Evolutionary conservation across 2,113 vertebrate species (phyloP).

Genomic region (Meleagris gallopavo): DNA sequence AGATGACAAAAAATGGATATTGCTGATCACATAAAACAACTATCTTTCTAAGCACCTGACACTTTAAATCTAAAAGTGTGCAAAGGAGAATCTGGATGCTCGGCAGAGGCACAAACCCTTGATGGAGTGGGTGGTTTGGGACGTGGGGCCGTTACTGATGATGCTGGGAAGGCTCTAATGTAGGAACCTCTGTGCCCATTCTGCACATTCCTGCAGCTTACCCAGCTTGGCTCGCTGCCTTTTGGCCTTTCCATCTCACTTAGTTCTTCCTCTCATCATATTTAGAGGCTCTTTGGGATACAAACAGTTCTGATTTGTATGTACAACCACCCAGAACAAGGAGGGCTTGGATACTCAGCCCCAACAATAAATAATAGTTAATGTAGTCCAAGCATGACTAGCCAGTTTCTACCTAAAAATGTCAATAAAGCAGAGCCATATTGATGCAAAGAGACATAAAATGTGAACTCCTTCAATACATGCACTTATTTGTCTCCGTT

Average conservation of each 20-base stretch:
- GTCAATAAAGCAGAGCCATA: constrained; percentile 33
- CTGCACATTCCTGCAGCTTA: neutral
- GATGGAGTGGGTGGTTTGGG: neutral
- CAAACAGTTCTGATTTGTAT: constrained; percentile 1
- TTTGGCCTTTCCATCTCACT: neutral
- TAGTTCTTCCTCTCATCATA: neutral
- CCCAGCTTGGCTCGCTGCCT: neutral
- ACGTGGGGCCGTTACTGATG: rapidly evolving
- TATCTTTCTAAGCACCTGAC: constrained; percentile 3
- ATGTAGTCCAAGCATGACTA: constrained; percentile 11
- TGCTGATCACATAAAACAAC: constrained; percentile 59
- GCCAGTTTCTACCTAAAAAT: constrained; percentile 36
- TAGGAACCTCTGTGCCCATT: neutral
- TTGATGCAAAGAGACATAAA: constrained; percentile 57
- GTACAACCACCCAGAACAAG: neutral
- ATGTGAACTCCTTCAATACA: constrained; percentile 49
- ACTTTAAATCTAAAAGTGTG: neutral
- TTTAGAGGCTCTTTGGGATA: constrained; percentile 26
- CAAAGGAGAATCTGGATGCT: neutral
- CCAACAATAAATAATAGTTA: constrained; percentile 37
- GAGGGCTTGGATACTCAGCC: neutral
- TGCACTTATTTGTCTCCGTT: constrained; percentile 57
- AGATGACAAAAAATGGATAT: constrained; percentile 32
- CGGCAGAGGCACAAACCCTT: neutral
- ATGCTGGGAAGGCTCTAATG: neutral